A percentile compares a stretch with the other conserved stretches of the same genome.
Conservation (phyloP, 2,797 vertebrate species). For the Denticeps clupeoides region DNA sequence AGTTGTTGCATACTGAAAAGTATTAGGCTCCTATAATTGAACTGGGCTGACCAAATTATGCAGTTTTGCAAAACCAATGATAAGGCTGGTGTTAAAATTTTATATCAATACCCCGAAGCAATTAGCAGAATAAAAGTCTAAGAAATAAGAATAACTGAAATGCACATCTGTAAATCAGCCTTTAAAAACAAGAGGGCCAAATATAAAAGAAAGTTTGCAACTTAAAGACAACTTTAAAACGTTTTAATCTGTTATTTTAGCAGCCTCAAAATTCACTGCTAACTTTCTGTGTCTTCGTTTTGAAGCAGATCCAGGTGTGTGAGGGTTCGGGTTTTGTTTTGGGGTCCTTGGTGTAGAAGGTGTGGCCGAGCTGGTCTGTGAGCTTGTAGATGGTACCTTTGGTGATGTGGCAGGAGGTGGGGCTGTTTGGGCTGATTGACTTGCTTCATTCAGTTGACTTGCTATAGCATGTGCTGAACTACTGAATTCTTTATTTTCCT, state of each 20-base stretch:
- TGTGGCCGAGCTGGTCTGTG: constrained; percentile 33
- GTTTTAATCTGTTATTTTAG: constrained; percentile 67
- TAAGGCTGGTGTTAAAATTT: background rate
- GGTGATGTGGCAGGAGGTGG: constrained; percentile 16
- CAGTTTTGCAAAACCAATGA: background rate
- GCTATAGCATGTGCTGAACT: constrained; percentile 49
- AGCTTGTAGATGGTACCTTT: constrained; percentile 36
- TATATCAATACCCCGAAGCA: constrained; percentile 2
- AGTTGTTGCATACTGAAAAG: no score
- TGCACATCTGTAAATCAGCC: constrained; percentile 7
- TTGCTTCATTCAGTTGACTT: constrained; percentile 17
- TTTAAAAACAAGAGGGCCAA: background rate
- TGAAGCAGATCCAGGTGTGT: constrained; percentile 69
- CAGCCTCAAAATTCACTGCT: constrained; percentile 86
- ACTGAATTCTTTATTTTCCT: constrained; percentile 68
- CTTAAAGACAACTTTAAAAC: background rate
- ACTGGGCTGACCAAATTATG: no score
- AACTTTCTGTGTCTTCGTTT: constrained; percentile 86
- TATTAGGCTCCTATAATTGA: no score
- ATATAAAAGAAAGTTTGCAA: constrained; percentile 6
- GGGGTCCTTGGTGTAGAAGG: constrained; percentile 51
- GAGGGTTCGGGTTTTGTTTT: constrained; percentile 36
- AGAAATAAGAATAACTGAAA: background rate
- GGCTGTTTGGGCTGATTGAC: constrained; percentile 10
- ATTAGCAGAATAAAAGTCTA: constrained; percentile 18